Conservation (phyloP, 1,140 invertebrate genomes). For the Drosophila quadrilineata region DNA sequence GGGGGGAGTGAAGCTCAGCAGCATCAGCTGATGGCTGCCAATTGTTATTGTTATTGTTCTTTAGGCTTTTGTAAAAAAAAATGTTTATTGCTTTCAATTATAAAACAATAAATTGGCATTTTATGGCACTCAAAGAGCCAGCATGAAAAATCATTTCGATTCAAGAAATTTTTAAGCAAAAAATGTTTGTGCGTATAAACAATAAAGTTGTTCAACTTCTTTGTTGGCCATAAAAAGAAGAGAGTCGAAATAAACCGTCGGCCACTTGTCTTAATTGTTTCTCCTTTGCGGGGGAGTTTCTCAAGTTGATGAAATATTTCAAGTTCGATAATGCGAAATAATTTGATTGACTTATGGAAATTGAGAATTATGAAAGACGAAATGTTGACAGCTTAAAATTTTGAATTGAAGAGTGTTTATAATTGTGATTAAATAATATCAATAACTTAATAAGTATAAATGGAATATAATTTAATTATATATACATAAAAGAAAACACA, state of each 20-base stretch:
- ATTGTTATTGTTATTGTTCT: slow-evolving; percentile 24
- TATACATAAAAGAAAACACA: no score
- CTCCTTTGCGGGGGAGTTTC: no score
- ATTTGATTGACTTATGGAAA: background rate
- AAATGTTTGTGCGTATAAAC: slow-evolving; percentile 25
- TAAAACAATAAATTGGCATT: slow-evolving; percentile 67
- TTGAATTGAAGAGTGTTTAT: background rate
- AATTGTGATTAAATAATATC: no score
- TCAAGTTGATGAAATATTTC: no score
- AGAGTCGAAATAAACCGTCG: background rate
- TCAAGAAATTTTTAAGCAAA: background rate
- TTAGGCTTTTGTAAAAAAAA: slow-evolving; percentile 12
- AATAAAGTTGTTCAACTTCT: slow-evolving; percentile 22
- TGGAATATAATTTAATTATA: no score
- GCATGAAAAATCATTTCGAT: slow-evolving; percentile 38
- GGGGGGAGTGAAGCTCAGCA: no score
- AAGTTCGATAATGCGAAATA: background rate
- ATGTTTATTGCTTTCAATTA: slow-evolving; percentile 72
- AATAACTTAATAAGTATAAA: no score
- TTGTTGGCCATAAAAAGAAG: slow-evolving; percentile 7
- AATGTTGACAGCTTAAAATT: background rate
- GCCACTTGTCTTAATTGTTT: slow-evolving; percentile 22
- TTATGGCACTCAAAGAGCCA: slow-evolving; percentile 42
- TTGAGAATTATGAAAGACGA: no score
- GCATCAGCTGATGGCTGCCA: slow-evolving; percentile 11